phyloP scores from a whole-genome alignment of 2,888 invertebrate genomes.

The Colletes collaris region DNA sequence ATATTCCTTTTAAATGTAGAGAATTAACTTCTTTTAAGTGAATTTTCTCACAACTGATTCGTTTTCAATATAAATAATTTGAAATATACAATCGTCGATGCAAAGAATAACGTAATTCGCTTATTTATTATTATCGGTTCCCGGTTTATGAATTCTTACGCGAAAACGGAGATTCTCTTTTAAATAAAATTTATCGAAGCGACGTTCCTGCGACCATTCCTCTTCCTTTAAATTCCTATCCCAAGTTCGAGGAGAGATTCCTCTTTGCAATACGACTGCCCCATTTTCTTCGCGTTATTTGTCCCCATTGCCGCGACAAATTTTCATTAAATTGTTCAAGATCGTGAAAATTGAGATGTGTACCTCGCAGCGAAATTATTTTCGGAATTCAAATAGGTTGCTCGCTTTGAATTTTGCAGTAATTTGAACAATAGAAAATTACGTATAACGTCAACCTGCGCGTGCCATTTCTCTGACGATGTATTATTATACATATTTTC shows the following conservation, averaged over 20 bases:
- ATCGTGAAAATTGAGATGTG: conserved; percentile 7
- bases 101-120: too few relatives aligned
- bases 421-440: conserved; percentile 32
- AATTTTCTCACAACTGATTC: too few relatives aligned
- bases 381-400: conserved; percentile 13
- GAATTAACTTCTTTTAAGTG: too few relatives aligned
- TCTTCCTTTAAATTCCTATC: too few relatives aligned
- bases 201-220: too few relatives aligned
- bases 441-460: conserved; percentile 15
- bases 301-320: conserved; percentile 11
- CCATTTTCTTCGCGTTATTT: conserved; percentile 10
- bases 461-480: not conserved
- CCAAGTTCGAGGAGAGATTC: not conserved
- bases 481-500: conserved; percentile 30
- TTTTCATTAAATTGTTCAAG: conserved; percentile 7
- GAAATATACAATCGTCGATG: too few relatives aligned
- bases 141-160: too few relatives aligned
- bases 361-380: conserved; percentile 18
- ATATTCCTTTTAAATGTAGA: too few relatives aligned
- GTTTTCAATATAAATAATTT: too few relatives aligned
- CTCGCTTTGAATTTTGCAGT: conserved; percentile 9
- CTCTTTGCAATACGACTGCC: not conserved
- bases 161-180: too few relatives aligned
- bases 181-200: too few relatives aligned
- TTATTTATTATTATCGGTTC: too few relatives aligned